Conservation (phyloP, 2,797 vertebrate genomes). For the Sebastes oblongus region DNA sequence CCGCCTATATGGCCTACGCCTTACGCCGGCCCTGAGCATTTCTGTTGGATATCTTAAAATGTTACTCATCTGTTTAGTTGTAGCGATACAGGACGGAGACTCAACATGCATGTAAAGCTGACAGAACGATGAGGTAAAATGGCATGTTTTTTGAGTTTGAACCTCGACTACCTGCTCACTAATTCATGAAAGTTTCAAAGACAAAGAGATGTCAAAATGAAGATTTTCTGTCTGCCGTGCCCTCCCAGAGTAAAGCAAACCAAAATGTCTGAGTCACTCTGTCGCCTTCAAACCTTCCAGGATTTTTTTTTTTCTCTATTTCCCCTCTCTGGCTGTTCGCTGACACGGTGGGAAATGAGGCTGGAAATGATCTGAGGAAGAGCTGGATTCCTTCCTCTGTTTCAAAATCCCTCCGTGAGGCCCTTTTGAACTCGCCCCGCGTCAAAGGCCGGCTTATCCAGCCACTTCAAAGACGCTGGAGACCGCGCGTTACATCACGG, state of each 20-base stretch:
- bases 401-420: slow-evolving; percentile 53
- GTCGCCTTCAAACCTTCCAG: slow-evolving; percentile 20
- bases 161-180: neutral
- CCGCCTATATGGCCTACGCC: too few species aligned
- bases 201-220: neutral
- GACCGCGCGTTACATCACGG: slow-evolving; percentile 43
- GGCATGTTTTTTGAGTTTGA: neutral
- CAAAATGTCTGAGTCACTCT: slow-evolving; percentile 24
- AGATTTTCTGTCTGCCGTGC: neutral
- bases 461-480: slow-evolving; percentile 67
- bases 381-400: slow-evolving; percentile 47
- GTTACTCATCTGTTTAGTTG: neutral
- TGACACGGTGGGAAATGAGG: slow-evolving; percentile 50
- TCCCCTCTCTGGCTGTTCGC: slow-evolving; percentile 1
- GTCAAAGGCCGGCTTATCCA: slow-evolving; percentile 55
- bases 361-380: slow-evolving; percentile 66
- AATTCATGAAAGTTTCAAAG: neutral
- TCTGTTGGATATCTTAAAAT: neutral
- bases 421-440: slow-evolving; percentile 48
- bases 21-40: neutral
- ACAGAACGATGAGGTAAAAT: neutral
- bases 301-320: neutral
- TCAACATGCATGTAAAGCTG: neutral
- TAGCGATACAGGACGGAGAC: neutral
- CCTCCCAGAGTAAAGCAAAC: slow-evolving; percentile 2